Percentiles rank a stretch among this genome's conserved stretches.
phyloP scores from a whole-genome alignment of 2,113 vertebrate genomes.

The Coracopsis vasa region DNA sequence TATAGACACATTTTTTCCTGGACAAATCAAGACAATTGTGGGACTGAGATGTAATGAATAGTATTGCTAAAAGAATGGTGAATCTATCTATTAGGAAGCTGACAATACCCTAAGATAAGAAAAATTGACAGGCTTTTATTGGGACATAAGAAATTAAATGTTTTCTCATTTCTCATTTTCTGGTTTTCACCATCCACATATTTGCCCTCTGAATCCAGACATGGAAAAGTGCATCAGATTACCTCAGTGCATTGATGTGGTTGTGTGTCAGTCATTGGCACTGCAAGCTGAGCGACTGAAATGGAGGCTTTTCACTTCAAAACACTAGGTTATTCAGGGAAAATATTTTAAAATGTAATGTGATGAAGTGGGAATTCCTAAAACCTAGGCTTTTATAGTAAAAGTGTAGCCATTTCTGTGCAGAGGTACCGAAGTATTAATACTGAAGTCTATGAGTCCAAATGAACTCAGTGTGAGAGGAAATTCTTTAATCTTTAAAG shows the following conservation, averaged over 20 bases:
- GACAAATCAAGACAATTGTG: background rate
- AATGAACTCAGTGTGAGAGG: background rate
- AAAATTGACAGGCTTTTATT: background rate
- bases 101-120: background rate
- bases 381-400: background rate
- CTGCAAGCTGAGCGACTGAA: background rate
- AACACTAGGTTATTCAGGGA: background rate
- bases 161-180: background rate
- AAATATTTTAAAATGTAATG: background rate
- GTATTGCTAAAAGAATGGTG: background rate
- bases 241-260: background rate
- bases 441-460: background rate
- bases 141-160: background rate
- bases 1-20: background rate
- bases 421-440: background rate
- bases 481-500: background rate
- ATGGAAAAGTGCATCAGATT: background rate
- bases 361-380: background rate
- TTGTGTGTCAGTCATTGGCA: background rate
- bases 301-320: background rate
- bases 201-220: background rate
- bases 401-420: background rate
- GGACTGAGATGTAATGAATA: background rate
- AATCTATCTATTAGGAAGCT: background rate
- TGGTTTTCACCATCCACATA: background rate